A percentile compares a stretch with the other conserved stretches of the same genome.
These are phyloP conservation scores for Phoebastria nigripes DNA, from an alignment of 2,797 vertebrate genomes.

Conservation along the genomic window DNA sequence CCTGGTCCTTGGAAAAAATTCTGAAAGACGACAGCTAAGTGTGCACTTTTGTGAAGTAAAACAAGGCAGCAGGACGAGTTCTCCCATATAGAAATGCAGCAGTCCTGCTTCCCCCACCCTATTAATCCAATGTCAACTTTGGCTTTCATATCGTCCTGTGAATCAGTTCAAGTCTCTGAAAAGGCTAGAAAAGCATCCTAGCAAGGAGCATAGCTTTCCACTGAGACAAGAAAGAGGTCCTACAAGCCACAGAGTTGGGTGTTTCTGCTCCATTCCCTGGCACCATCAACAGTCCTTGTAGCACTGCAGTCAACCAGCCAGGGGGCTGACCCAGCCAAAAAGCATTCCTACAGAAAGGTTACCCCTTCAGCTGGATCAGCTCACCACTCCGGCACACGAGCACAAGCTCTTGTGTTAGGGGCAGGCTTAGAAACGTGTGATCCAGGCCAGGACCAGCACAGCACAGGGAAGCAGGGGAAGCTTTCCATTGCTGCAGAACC, in stretches of 20 bases:
- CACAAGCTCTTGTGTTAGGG: background rate
- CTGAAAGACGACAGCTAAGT: constrained; percentile 29
- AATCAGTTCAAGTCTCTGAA: background rate
- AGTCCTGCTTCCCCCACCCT: background rate
- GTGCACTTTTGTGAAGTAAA: background rate
- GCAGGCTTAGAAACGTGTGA: background rate
- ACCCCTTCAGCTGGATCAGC: background rate
- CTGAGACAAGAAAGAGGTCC: background rate
- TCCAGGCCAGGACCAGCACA: background rate
- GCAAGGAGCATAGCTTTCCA: background rate
- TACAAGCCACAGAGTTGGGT: background rate
- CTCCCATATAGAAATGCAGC: background rate
- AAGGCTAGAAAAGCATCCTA: background rate
- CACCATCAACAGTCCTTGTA: background rate
- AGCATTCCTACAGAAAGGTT: background rate
- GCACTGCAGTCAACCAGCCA: background rate
- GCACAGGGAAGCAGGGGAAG: background rate
- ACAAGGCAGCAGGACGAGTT: background rate
- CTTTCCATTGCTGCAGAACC: background rate
- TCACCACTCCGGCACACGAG: background rate
- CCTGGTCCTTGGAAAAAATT: constrained; percentile 36
- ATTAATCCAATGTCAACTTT: background rate
- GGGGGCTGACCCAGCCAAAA: background rate
- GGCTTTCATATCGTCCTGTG: background rate
- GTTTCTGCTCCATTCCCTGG: background rate